These are phyloP conservation scores for Plagodis pulveraria DNA, from an alignment of 2,888 invertebrate genomes.

Conservation along the genomic window DNA sequence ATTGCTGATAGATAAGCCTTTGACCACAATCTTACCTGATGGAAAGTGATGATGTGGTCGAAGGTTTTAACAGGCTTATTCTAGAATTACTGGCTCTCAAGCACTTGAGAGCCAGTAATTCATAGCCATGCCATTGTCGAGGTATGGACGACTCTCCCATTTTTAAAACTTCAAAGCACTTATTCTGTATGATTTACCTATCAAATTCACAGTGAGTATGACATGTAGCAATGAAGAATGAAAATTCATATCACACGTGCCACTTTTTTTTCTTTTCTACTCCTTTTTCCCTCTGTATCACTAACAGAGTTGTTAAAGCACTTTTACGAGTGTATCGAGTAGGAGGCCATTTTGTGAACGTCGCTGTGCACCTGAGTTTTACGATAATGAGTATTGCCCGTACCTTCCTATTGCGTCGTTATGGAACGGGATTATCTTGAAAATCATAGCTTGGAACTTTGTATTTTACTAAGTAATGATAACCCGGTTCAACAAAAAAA, in stretches of 20 bases:
- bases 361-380: slow-evolving; percentile 48
- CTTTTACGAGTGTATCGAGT: slow-evolving; percentile 35
- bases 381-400: slow-evolving; percentile 46
- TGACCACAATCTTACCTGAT: too few species aligned
- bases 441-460: not conserved
- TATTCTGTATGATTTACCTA: too few species aligned
- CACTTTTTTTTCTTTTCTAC: not conserved
- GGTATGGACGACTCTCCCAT: too few species aligned
- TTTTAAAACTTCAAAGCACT: too few species aligned
- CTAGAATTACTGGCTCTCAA: too few species aligned
- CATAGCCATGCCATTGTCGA: too few species aligned
- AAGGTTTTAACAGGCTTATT: too few species aligned
- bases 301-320: slow-evolving; percentile 29
- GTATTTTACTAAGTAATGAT: not conserved
- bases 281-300: not conserved
- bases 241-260: not conserved
- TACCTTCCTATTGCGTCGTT: not conserved
- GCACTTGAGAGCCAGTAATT: too few species aligned
- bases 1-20: too few species aligned
- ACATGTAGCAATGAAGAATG: too few species aligned
- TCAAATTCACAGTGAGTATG: too few species aligned
- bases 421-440: not conserved
- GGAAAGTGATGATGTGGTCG: too few species aligned
- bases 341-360: slow-evolving; percentile 10
- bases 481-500: not conserved